Base-by-base conservation (phyloP, 2,113 vertebrate species). In the Malurus elegans region DNA sequence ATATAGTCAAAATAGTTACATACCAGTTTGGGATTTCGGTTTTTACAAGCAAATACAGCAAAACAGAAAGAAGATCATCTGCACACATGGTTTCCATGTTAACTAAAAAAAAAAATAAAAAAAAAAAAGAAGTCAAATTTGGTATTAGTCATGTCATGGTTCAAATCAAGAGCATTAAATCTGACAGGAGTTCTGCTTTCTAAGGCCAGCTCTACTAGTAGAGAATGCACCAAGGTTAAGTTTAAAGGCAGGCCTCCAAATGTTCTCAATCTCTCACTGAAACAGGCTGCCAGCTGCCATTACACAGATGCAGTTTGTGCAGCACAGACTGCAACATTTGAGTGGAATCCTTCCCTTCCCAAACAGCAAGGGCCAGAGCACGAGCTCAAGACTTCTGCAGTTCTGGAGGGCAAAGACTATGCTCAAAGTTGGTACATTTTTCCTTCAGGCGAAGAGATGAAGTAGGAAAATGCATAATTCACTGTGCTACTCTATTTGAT, bases 1-100 rank as follows among this genome's bases (percentile, higher is more conserved):
- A 6, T n/a, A 25, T 8, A 83, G 53, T 26, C 60, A 66, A 62
- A 61, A 42, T 15, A 44, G 21, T 72, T 29, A 73, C 98, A 96
- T 98, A 99, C 99, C 99, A 99, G 95, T 99, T 99, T 45, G 99
- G 99, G 81, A 99, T 99, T 95, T 99, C 99, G 6, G 99, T 99
- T 97, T 99, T 99, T 60, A 99, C 98, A 87, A 99, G 98, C 90
- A 99, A 98, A 91, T 99, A 99, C 40, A 99, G 98, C 94, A 99
- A 97, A 84, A 99, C 99, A 5, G 99, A 98, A 3, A 99, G 99
- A 25, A 99, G 99, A 92, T 99, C 99, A 89, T 99, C 99, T 2
- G 99, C 99, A 96, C 98, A 98, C 97, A 99, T 97, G 1, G 98
- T 99, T 96, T 99, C 98, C 75, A 99, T 95, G 57, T 98, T 99